A percentile compares a stretch with the other conserved stretches of the same genome.
These are phyloP conservation scores for Acropternis orthonyx DNA, from an alignment of 2,797 vertebrate genomes.

Conservation along the genomic window DNA sequence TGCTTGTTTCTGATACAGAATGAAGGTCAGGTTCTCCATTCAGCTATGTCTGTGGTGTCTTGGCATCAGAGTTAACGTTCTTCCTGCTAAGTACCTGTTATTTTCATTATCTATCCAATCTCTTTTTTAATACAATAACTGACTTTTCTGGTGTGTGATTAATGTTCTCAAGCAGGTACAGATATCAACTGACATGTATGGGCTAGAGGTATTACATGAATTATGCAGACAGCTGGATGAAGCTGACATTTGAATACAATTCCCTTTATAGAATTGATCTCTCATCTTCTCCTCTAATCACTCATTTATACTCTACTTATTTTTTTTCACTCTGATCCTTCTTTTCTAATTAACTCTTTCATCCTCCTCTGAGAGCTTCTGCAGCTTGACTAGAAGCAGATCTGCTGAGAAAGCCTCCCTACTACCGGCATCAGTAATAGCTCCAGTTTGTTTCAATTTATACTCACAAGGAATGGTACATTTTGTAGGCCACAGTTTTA, in stretches of 20 bases:
- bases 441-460: not conserved
- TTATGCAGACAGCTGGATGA: constrained; percentile 14
- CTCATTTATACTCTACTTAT: not conserved
- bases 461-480: not conserved
- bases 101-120: not conserved
- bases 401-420: not conserved
- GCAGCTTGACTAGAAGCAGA: not conserved
- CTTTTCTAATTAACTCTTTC: constrained; percentile 37
- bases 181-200: not conserved
- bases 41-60: not conserved
- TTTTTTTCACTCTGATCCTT: not conserved
- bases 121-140: constrained; percentile 3
- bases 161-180: constrained; percentile 13
- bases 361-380: not conserved
- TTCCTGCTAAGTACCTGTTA: not conserved
- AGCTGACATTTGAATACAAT: constrained; percentile 44
- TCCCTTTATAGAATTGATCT: constrained; percentile 37
- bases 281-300: not conserved
- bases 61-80: not conserved
- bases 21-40: not conserved
- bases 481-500: not conserved
- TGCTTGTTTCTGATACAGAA: not conserved
- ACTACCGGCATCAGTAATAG: not conserved
- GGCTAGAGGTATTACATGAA: constrained; percentile 5
- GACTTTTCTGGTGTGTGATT: constrained; percentile 32